These are phyloP conservation scores for Brachystomella parvula DNA, from an alignment of 1,140 invertebrate species.

Conservation along the genomic window DNA sequence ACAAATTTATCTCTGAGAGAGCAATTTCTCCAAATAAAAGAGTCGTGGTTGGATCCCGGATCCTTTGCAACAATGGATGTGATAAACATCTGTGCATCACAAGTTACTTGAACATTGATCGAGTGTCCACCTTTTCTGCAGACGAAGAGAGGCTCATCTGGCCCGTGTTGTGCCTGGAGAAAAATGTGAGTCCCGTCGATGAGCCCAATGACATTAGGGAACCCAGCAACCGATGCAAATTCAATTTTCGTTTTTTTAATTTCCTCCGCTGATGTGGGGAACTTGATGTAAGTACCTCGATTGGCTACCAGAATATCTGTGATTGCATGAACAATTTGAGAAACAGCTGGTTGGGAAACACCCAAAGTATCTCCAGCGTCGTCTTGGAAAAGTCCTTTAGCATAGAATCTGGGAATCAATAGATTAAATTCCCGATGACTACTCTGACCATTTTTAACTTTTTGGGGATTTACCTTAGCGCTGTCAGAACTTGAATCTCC, in stretches of 20 bases:
- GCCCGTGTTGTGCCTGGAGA: constrained; percentile 31
- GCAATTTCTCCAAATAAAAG: constrained; percentile 21
- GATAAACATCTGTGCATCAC: constrained; percentile 41
- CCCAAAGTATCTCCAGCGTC: constrained; percentile 9
- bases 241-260: background rate
- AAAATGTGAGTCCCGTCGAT: constrained; percentile 40
- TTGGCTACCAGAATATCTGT: background rate
- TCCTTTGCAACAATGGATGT: constrained; percentile 43
- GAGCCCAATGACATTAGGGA: constrained; percentile 32
- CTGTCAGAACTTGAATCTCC: constrained; percentile 1
- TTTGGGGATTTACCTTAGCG: constrained; percentile 1
- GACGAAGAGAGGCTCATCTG: constrained; percentile 10
- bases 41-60: constrained; percentile 42
- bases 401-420: background rate
- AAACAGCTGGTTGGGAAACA: constrained; percentile 2
- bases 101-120: constrained; percentile 42
- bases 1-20: constrained; percentile 1
- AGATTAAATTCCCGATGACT: background rate
- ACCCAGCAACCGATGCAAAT: background rate
- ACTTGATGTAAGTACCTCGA: background rate
- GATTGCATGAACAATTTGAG: background rate
- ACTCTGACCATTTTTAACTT: background rate
- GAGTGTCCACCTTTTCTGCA: constrained; percentile 14
- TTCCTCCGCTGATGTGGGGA: constrained; percentile 7
- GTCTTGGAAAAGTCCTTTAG: constrained; percentile 15